Percentiles rank a stretch among this genome's conserved stretches.
Conservation (phyloP, 1,140 invertebrate genomes). For the Sitobion miscanthi region DNA sequence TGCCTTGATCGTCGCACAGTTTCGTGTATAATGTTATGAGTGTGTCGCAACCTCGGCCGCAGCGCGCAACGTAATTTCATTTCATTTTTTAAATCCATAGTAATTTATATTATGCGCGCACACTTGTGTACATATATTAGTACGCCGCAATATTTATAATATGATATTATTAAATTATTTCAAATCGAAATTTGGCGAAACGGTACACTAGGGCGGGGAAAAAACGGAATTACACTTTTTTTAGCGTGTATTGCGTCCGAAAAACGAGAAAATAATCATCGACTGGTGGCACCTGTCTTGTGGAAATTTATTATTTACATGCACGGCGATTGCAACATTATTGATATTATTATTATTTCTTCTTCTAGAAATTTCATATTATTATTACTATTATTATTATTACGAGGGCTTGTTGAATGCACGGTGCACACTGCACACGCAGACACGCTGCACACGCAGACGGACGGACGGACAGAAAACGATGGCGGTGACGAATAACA, state of each 20-base stretch:
- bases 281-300: not conserved
- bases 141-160: not conserved
- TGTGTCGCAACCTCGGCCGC: slow-evolving; percentile 34
- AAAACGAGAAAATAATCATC: not conserved
- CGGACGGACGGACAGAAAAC: not conserved
- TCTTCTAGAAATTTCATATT: slow-evolving; percentile 24
- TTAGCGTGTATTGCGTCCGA: not conserved
- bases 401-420: slow-evolving; percentile 26
- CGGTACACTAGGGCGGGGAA: not conserved
- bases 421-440: not conserved
- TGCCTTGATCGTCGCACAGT: not conserved
- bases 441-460: not conserved
- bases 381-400: not conserved
- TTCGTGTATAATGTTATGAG: not conserved
- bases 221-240: not conserved
- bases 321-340: too few relatives aligned
- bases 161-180: not conserved
- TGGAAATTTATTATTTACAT: too few relatives aligned
- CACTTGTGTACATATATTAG: not conserved
- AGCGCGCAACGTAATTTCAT: slow-evolving; percentile 4
- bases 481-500: slow-evolving; percentile 36
- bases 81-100: slow-evolving; percentile 9
- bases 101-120: slow-evolving; percentile 6
- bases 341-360: not conserved
- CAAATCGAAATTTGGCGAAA: not conserved